These are phyloP conservation scores for Apus apus DNA, from an alignment of 2,113 vertebrate species.

Conservation along the genomic window DNA sequence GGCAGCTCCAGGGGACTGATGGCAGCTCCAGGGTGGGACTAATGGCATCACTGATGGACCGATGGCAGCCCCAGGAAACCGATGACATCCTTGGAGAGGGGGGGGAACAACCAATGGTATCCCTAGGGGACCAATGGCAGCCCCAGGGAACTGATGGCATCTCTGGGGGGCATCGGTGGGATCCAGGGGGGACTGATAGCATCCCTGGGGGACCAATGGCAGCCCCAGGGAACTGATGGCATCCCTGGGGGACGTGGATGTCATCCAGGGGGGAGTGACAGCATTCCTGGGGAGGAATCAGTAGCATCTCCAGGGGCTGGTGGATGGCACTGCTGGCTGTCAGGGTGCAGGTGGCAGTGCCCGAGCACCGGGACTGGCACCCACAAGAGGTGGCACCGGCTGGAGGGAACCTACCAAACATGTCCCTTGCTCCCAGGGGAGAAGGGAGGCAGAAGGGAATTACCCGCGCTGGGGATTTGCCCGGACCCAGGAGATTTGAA, in stretches of 20 bases:
- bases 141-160: neutral
- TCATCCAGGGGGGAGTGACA: too few species aligned
- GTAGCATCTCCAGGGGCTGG: neutral
- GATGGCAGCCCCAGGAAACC: neutral
- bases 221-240: neutral
- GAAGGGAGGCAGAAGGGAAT: slow-evolving; percentile 60
- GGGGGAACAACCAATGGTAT: neutral
- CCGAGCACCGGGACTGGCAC: accelerated
- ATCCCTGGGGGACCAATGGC: neutral
- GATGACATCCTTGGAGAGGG: too few species aligned
- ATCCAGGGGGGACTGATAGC: neutral
- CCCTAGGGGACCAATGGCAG: neutral
- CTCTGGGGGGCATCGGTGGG: too few species aligned
- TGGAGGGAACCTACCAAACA: neutral
- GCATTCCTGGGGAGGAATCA: neutral
- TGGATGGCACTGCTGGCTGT: accelerated
- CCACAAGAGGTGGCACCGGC: accelerated
- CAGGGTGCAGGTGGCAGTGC: neutral
- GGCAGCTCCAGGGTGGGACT: neutral
- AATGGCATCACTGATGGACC: neutral
- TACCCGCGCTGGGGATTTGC: slow-evolving; percentile 19
- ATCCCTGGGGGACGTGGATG: too few species aligned
- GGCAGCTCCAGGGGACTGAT: neutral
- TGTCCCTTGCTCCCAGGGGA: neutral
- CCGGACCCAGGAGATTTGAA: slow-evolving; percentile 34